Conservation (phyloP, 2,113 vertebrate genomes). For the Coryphaenoides rupestris region DNA sequence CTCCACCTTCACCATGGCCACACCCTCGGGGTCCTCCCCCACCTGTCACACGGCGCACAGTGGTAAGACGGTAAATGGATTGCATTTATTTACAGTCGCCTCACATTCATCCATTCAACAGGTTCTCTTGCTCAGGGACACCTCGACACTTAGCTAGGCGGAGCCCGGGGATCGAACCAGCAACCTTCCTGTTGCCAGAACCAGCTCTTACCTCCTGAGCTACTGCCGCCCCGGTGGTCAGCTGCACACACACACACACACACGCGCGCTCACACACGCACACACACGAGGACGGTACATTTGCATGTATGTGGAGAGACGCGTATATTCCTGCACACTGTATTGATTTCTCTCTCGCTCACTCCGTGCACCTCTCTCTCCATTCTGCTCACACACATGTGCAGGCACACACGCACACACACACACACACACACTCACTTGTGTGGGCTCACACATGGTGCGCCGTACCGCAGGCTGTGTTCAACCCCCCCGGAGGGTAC, state of each 20-base stretch:
- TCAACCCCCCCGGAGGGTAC: constrained; percentile 33
- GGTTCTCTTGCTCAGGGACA: no score
- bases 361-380: no score
- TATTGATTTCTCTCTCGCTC: neutral
- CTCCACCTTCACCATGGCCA: constrained; percentile 62
- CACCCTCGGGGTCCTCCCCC: constrained; percentile 43
- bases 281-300: neutral
- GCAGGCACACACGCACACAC: neutral
- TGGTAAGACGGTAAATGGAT: no score
- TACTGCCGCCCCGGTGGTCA: no score
- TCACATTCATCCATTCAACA: no score
- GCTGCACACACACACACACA: constrained; percentile 5
- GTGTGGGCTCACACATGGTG: constrained; percentile 11
- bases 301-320: neutral
- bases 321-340: no score
- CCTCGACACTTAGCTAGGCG: no score
- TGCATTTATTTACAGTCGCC: no score
- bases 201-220: no score
- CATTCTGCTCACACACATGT: neutral
- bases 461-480: constrained; percentile 24
- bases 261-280: no score
- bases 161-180: no score
- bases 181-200: no score
- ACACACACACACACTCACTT: neutral
- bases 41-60: constrained; percentile 34